These are phyloP conservation scores for Percopsis transmontana DNA, from an alignment of 2,113 vertebrate genomes.

Conservation along the genomic window DNA sequence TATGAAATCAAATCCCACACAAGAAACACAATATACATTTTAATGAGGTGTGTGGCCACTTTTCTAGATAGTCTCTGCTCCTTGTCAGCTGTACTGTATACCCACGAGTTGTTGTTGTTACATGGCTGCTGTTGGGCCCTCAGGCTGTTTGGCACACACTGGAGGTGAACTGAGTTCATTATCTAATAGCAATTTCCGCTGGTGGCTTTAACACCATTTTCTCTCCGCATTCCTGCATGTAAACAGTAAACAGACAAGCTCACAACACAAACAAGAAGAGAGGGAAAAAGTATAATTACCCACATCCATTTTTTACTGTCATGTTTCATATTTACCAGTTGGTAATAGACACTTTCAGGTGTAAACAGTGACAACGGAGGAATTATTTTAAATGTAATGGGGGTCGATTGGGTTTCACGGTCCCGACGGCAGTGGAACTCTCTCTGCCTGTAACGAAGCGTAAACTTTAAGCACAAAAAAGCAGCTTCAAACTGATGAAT, in stretches of 20 bases:
- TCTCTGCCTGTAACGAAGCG: conserved; percentile 21
- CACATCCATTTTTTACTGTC: conserved; percentile 9
- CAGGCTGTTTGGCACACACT: conserved; percentile 63
- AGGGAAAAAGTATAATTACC: conserved; percentile 31
- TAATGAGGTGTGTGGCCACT: conserved; percentile 60
- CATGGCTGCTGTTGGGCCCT: conserved; percentile 65
- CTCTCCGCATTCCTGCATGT: conserved; percentile 35
- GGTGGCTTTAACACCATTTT: conserved; percentile 34
- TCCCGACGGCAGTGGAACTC: conserved; percentile 18
- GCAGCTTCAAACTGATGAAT: conserved; percentile 15
- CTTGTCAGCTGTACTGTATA: conserved; percentile 53
- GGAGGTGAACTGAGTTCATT: conserved; percentile 67
- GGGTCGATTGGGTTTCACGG: conserved; percentile 31
- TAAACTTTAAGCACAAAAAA: conserved; percentile 21
- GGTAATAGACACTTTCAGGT: conserved; percentile 3
- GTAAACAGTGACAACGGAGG: not conserved
- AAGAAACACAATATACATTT: conserved; percentile 46
- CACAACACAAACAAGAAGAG: conserved; percentile 14
- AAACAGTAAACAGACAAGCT: conserved; percentile 52
- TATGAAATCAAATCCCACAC: conserved; percentile 45
- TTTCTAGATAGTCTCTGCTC: conserved; percentile 43
- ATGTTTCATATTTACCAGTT: conserved; percentile 18
- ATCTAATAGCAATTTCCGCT: conserved; percentile 67
- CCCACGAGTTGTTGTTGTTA: conserved; percentile 60
- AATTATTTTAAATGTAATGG: not conserved